Conservation (phyloP, 2,888 invertebrate genomes). For the Latheticus oryzae region DNA sequence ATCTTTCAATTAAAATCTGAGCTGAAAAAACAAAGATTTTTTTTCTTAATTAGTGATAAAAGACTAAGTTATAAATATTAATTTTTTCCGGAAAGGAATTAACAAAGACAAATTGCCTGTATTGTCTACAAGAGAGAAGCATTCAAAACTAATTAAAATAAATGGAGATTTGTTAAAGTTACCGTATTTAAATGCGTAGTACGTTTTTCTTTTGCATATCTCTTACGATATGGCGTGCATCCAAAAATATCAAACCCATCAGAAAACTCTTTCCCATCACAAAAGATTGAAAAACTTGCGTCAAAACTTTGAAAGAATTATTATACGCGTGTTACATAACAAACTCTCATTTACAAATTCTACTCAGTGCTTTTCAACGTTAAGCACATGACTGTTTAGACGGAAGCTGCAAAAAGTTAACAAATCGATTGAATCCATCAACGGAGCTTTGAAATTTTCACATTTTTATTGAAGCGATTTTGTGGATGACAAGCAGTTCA, state of each 20-base stretch:
- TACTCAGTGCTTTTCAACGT: background rate
- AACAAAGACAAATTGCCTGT: too few relatives aligned
- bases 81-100: too few relatives aligned
- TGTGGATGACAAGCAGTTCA: background rate
- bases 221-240: background rate
- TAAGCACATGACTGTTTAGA: conserved; percentile 12
- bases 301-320: conserved; percentile 18
- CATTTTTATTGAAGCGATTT: background rate
- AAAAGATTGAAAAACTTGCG: conserved; percentile 13
- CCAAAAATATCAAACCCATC: conserved; percentile 1
- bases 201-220: background rate
- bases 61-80: too few relatives aligned
- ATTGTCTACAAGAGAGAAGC: too few relatives aligned
- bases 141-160: too few relatives aligned
- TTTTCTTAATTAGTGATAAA: too few relatives aligned
- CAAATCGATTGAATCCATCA: conserved; percentile 1
- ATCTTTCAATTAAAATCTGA: too few relatives aligned
- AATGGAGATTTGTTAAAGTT: too few relatives aligned
- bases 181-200: too few relatives aligned
- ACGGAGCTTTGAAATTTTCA: background rate
- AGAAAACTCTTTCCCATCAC: conserved; percentile 9
- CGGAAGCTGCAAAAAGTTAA: background rate
- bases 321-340: conserved; percentile 9
- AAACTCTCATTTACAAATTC: conserved; percentile 4
- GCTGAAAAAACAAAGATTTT: too few relatives aligned